Conservation (phyloP, 1,140 invertebrate genomes). For the Samia ricini region DNA sequence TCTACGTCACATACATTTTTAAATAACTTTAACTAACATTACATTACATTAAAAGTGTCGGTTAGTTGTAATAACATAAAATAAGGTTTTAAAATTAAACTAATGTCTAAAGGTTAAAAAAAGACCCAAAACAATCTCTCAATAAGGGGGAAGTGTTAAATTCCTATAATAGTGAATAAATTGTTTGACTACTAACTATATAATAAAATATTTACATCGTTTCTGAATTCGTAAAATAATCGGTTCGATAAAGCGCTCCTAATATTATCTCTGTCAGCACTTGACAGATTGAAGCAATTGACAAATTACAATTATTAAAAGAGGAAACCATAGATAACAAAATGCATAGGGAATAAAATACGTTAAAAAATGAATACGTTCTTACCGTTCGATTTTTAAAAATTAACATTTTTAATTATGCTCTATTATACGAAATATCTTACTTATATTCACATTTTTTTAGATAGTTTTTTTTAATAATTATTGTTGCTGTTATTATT, state of each 20-base stretch:
- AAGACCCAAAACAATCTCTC: slow-evolving; percentile 2
- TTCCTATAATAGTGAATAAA: slow-evolving; percentile 11
- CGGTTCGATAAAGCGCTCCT: not conserved
- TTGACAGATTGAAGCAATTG: slow-evolving; percentile 13
- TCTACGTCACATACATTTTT: slow-evolving; percentile 28
- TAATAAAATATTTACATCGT: slow-evolving; percentile 17
- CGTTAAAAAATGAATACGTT: slow-evolving; percentile 18
- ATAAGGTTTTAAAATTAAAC: slow-evolving; percentile 29
- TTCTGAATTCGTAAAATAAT: not conserved
- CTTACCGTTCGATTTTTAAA: slow-evolving; percentile 15
- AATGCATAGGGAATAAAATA: slow-evolving; percentile 33
- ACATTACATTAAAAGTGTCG: slow-evolving; percentile 31
- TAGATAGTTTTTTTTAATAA: not conserved
- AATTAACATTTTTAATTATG: slow-evolving; percentile 16
- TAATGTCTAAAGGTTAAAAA: slow-evolving; percentile 45
- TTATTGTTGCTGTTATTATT: not conserved
- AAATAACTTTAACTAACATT: slow-evolving; percentile 19
- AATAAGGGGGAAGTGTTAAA: slow-evolving; percentile 21
- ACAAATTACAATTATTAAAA: slow-evolving; percentile 27
- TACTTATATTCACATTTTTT: not conserved
- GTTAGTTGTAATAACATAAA: slow-evolving; percentile 38
- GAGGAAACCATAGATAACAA: slow-evolving; percentile 33
- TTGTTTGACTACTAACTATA: slow-evolving; percentile 2
- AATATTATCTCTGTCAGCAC: not conserved
- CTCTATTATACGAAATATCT: slow-evolving; percentile 15